Conservation (phyloP, 1,140 invertebrate species). For the Neodiprion pinetum region DNA sequence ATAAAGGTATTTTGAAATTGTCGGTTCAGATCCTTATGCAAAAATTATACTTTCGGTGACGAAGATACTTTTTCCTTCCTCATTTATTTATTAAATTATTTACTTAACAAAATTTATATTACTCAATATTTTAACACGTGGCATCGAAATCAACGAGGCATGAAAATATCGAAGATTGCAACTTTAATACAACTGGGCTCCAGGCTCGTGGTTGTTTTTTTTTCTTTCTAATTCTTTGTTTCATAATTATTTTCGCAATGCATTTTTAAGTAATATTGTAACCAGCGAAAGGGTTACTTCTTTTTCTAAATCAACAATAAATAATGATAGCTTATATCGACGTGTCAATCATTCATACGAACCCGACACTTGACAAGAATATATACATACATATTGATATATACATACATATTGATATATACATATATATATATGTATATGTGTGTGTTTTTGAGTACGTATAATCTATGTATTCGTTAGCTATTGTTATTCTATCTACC, state of each 20-base stretch:
- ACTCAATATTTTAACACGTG: too few relatives aligned
- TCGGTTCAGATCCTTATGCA: too few relatives aligned
- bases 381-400: too few relatives aligned
- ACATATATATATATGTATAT: too few relatives aligned
- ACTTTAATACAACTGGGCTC: background rate
- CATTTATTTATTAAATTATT: too few relatives aligned
- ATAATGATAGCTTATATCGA: background rate
- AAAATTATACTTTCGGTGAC: too few relatives aligned
- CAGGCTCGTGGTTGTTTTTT: background rate
- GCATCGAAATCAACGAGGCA: background rate
- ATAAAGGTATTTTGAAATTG: too few relatives aligned
- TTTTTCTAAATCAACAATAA: conserved; percentile 2
- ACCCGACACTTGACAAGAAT: background rate
- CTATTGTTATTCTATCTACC: background rate
- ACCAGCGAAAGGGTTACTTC: background rate
- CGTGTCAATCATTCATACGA: background rate
- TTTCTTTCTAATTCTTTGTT: background rate
- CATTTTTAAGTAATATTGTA: background rate
- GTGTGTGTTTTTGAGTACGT: too few relatives aligned
- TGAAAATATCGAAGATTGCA: background rate
- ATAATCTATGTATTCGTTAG: background rate
- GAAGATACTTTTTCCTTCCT: too few relatives aligned
- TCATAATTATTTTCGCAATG: background rate
- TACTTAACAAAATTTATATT: too few relatives aligned
- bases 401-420: too few relatives aligned